phyloP scores from a whole-genome alignment of 2,797 vertebrate species.

The Danio choprae region DNA sequence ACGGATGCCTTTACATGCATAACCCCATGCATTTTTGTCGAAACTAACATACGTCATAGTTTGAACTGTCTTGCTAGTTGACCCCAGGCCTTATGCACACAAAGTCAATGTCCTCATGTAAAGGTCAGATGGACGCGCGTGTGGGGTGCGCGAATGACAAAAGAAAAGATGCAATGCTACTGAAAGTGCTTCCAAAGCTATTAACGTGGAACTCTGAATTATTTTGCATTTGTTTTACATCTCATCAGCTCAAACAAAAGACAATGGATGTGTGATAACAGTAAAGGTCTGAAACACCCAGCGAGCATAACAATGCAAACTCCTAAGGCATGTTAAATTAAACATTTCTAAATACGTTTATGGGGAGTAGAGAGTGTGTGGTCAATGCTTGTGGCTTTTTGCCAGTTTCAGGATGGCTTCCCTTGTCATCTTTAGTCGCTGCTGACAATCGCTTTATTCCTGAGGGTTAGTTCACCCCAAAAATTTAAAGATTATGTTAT shows the following conservation, averaged over 20 bases:
- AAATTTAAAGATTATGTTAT: too few relatives aligned
- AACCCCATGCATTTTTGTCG: neutral
- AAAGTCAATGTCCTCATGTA: constrained; percentile 15
- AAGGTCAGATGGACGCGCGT: constrained; percentile 22
- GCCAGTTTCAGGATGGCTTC: neutral
- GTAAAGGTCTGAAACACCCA: constrained; percentile 18
- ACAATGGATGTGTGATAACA: constrained; percentile 23
- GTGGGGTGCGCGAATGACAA: constrained; percentile 28
- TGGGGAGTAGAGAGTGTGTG: neutral
- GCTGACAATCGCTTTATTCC: neutral
- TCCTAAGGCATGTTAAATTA: neutral
- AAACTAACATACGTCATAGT: neutral
- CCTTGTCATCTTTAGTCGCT: neutral
- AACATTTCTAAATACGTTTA: neutral
- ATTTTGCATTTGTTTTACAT: constrained; percentile 48
- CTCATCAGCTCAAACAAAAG: constrained; percentile 42
- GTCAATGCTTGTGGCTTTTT: constrained; percentile 1
- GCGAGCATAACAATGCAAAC: neutral
- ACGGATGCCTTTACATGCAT: neutral
- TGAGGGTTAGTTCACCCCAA: too few relatives aligned
- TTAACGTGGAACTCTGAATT: constrained; percentile 26
- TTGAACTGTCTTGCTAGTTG: neutral
- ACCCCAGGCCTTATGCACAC: neutral
- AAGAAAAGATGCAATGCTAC: constrained; percentile 29
- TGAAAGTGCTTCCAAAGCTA: constrained; percentile 14